Percentiles rank a stretch among this genome's conserved stretches.
phyloP scores from a whole-genome alignment of 2,888 invertebrate species.

The Agrochola macilenta region DNA sequence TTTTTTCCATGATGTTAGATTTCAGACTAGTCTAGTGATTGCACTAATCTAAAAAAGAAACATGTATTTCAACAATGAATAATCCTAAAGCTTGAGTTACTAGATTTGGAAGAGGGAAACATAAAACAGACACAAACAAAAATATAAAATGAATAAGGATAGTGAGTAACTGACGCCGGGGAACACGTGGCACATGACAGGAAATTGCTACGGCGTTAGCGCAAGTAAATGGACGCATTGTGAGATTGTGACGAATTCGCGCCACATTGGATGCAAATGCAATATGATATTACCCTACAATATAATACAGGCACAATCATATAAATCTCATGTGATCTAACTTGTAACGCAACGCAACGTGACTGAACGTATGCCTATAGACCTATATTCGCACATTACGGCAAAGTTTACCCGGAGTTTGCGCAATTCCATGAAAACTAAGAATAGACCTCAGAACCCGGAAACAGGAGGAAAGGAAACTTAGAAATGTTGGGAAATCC shows the following conservation, averaged over 20 bases:
- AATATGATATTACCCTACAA: slow-evolving; percentile 55
- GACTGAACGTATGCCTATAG: slow-evolving; percentile 29
- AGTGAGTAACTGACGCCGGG: slow-evolving; percentile 72
- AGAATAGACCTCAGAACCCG: slow-evolving; percentile 56
- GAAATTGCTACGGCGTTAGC: slow-evolving; percentile 78
- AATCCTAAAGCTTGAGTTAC: slow-evolving; percentile 18
- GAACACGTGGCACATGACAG: slow-evolving; percentile 75
- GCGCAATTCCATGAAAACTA: slow-evolving; percentile 54
- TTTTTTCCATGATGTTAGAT: slow-evolving; percentile 37
- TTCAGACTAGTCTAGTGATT: slow-evolving; percentile 23
- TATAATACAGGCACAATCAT: slow-evolving; percentile 35
- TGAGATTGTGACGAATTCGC: slow-evolving; percentile 64
- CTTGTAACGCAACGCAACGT: slow-evolving; percentile 41
- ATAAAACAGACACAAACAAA: slow-evolving; percentile 56
- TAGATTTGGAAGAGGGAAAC: slow-evolving; percentile 42
- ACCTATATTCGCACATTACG: slow-evolving; percentile 49
- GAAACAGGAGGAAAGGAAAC: slow-evolving; percentile 47
- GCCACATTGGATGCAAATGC: slow-evolving; percentile 62
- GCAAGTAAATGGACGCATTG: slow-evolving; percentile 64
- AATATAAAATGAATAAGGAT: slow-evolving; percentile 71
- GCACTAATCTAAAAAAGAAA: slow-evolving; percentile 13
- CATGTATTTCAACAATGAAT: slow-evolving; percentile 22
- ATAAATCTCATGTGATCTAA: slow-evolving; percentile 47
- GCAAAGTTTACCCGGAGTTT: slow-evolving; percentile 41
- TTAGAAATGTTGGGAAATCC: slow-evolving; percentile 40